Evolutionary conservation across 2,797 vertebrate species (phyloP).

Genomic region (Gymnothorax reevesii): DNA sequence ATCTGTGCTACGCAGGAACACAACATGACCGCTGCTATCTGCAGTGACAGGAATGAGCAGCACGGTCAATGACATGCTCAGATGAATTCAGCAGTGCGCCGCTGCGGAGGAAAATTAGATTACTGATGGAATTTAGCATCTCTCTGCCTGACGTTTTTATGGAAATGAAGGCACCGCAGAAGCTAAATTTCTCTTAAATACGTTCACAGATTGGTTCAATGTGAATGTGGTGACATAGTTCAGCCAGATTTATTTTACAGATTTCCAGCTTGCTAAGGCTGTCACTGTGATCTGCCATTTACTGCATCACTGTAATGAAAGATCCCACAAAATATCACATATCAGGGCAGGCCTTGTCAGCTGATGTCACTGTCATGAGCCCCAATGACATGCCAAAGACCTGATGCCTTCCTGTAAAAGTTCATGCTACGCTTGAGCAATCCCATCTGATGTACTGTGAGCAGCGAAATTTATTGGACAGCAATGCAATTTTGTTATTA

Average conservation of each 20-base stretch:
- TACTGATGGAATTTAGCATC: not conserved
- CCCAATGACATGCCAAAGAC: not conserved
- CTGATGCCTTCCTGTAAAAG: not conserved
- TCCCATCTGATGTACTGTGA: not conserved
- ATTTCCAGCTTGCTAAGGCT: not conserved
- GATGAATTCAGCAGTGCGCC: not conserved
- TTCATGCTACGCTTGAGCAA: not conserved
- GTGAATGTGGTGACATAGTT: not conserved
- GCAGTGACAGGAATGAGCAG: slow-evolving; percentile 1
- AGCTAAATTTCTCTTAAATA: not conserved
- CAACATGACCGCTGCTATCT: not conserved
- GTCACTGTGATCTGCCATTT: not conserved
- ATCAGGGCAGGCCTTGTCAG: not conserved
- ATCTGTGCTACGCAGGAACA: not conserved
- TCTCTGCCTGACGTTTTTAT: slow-evolving; percentile 1
- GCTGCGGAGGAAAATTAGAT: not conserved
- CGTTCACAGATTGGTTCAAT: not conserved
- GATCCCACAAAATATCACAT: not conserved
- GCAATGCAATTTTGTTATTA: too few species aligned
- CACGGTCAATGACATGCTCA: not conserved
- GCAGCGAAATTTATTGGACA: too few species aligned
- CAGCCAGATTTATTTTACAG: not conserved
- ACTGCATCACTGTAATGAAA: slow-evolving; percentile 7
- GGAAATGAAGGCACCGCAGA: not conserved
- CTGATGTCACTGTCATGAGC: not conserved